phyloP scores from a whole-genome alignment of 1,140 invertebrate genomes.

The Cataglyphis hispanica region DNA sequence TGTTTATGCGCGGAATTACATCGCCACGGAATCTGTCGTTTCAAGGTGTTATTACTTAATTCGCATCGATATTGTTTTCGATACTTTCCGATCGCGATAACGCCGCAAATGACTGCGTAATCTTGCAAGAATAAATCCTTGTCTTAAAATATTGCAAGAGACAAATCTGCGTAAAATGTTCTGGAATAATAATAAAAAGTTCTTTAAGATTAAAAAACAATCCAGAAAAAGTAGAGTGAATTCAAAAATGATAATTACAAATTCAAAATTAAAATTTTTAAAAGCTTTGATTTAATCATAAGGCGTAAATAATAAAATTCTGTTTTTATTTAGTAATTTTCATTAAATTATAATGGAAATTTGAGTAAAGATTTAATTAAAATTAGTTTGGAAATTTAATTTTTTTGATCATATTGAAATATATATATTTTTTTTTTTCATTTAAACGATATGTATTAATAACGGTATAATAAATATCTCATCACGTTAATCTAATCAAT shows the following conservation, averaged over 20 bases:
- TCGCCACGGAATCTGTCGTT: slow-evolving; percentile 47
- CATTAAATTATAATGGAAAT: neutral
- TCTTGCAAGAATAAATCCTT: neutral
- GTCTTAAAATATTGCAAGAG: neutral
- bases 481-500: neutral
- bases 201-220: neutral
- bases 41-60: slow-evolving; percentile 71
- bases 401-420: neutral
- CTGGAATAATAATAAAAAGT: neutral
- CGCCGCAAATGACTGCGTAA: slow-evolving; percentile 44
- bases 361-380: neutral
- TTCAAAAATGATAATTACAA: slow-evolving; percentile 1
- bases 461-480: neutral
- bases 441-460: neutral
- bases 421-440: neutral
- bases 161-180: neutral
- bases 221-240: neutral
- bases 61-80: slow-evolving; percentile 59
- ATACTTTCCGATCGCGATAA: slow-evolving; percentile 11
- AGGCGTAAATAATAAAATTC: neutral
- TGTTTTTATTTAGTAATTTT: neutral
- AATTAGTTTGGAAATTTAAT: neutral
- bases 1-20: slow-evolving; percentile 73
- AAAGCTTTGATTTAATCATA: neutral
- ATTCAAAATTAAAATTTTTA: neutral